A percentile compares a stretch with the other conserved stretches of the same genome.
These are phyloP conservation scores for Xiphydria camelus DNA, from an alignment of 2,888 invertebrate species.

Conservation along the genomic window DNA sequence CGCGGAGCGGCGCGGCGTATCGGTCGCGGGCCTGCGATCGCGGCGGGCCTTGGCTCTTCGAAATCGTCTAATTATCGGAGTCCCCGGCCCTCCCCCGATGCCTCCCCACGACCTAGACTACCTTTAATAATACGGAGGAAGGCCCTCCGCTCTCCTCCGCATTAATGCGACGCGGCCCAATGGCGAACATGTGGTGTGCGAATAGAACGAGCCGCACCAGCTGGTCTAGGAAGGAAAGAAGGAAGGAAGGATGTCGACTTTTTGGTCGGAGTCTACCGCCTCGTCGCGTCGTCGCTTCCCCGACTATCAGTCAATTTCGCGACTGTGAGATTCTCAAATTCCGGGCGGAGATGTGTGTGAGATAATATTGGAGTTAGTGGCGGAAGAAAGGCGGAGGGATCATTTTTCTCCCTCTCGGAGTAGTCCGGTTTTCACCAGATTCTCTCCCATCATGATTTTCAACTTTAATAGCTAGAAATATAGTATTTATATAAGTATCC, in stretches of 20 bases:
- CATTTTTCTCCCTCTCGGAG: too few relatives aligned
- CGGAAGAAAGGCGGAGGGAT: too few relatives aligned
- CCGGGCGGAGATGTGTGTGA: too few relatives aligned
- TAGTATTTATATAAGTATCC: too few relatives aligned
- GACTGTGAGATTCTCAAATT: too few relatives aligned
- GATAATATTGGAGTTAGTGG: too few relatives aligned
- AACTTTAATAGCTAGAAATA: too few relatives aligned
- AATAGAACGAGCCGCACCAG: constrained; percentile 50
- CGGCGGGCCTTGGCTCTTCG: background rate
- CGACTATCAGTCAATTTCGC: background rate
- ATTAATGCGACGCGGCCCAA: constrained; percentile 46
- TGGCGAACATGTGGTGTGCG: constrained; percentile 56
- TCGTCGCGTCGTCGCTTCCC: too few relatives aligned
- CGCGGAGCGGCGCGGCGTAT: background rate
- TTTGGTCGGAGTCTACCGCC: too few relatives aligned
- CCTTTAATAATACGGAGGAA: constrained; percentile 43
- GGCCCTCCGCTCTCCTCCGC: constrained; percentile 39
- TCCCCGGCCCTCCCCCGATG: constrained; percentile 27
- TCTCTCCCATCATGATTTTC: too few relatives aligned
- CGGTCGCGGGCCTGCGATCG: background rate
- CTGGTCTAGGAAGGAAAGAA: constrained; percentile 49
- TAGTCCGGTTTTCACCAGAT: too few relatives aligned
- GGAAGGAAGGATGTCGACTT: constrained; percentile 31
- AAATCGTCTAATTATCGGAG: constrained; percentile 43
- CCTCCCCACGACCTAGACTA: constrained; percentile 36